Conservation (phyloP, 2,888 invertebrate species). For the Philhelius pedissequus region DNA sequence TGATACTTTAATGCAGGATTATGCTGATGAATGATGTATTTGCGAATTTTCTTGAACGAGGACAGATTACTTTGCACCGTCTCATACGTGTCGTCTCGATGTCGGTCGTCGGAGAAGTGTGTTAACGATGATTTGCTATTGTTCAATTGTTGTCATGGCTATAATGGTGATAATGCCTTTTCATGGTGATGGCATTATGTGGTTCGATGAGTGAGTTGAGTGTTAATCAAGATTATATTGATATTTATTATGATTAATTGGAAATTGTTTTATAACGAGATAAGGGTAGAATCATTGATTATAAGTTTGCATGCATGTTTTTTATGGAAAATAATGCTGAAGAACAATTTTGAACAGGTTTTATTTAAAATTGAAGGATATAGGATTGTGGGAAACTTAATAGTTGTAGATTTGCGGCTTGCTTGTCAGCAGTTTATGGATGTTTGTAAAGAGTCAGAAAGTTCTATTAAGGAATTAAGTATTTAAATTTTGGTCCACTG, state of each 20-base stretch:
- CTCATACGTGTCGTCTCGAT: not conserved
- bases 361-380: no score
- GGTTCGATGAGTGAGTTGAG: constrained; percentile 14
- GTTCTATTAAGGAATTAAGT: no score
- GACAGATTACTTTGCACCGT: constrained; percentile 35
- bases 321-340: no score
- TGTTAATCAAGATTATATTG: constrained; percentile 39
- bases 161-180: not conserved
- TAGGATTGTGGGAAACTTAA: no score
- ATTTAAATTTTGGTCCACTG: no score
- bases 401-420: no score
- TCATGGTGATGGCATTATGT: constrained; percentile 15
- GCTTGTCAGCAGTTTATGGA: no score
- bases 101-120: not conserved
- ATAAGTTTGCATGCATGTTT: no score
- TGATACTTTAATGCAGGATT: constrained; percentile 43
- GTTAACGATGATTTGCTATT: constrained; percentile 41
- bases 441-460: no score
- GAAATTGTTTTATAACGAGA: not conserved
- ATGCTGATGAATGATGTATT: constrained; percentile 42
- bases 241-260: constrained; percentile 39
- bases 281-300: not conserved
- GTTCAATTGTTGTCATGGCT: constrained; percentile 57
- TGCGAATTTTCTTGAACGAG: constrained; percentile 54
- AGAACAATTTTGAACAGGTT: no score